Percentiles rank a stretch among this genome's conserved stretches.
phyloP scores from a whole-genome alignment of 2,113 vertebrate genomes.

The Spheniscus mendiculus region DNA sequence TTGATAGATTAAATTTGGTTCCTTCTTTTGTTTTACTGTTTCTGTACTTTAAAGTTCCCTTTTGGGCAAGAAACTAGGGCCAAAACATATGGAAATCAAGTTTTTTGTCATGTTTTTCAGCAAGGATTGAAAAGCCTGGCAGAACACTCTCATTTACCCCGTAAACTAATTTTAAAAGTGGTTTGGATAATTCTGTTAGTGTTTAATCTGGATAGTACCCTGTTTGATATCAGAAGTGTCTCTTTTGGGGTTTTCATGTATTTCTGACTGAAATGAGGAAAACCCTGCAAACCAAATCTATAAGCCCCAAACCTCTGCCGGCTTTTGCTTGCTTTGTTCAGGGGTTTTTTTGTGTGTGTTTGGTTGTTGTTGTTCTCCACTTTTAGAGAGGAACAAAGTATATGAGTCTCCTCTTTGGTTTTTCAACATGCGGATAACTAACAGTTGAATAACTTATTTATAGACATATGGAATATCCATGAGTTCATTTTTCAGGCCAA shows the following conservation, averaged over 20 bases:
- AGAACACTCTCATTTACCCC: background rate
- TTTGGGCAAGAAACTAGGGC: background rate
- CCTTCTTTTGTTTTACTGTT: background rate
- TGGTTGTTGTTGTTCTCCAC: background rate
- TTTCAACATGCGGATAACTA: background rate
- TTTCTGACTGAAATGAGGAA: background rate
- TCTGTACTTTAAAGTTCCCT: background rate
- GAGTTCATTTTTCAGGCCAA: background rate
- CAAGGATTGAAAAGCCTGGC: background rate
- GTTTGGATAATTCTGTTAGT: background rate
- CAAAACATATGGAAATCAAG: background rate
- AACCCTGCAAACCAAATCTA: background rate
- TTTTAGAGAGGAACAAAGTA: background rate
- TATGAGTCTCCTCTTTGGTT: background rate
- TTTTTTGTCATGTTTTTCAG: background rate
- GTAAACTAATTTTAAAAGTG: background rate
- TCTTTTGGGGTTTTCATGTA: background rate
- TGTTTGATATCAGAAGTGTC: background rate
- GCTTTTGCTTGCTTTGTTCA: background rate
- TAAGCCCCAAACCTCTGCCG: background rate
- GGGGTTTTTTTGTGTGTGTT: background rate
- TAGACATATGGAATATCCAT: background rate
- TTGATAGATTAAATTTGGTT: background rate
- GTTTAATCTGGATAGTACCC: background rate
- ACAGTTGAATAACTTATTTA: background rate